Percentiles rank a stretch among this genome's conserved stretches.
Evolutionary conservation across 1,140 invertebrate species (phyloP).

Genomic region (Tetramorium alpestre): DNA sequence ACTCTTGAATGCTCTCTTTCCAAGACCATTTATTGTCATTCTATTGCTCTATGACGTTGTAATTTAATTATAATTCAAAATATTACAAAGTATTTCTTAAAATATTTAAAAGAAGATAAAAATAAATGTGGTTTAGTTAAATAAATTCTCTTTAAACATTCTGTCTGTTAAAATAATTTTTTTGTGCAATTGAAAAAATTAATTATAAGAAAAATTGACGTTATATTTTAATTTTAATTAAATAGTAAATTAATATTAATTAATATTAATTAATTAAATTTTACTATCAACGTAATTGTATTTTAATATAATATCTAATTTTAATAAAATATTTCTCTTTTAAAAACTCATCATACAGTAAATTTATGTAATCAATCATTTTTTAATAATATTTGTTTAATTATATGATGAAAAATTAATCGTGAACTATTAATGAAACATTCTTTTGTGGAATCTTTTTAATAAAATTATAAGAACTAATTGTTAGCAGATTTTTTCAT

Average conservation of each 20-base stretch:
- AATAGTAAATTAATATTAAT: background rate
- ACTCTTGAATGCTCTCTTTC: background rate
- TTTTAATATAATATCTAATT: background rate
- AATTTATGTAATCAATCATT: background rate
- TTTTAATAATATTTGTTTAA: background rate
- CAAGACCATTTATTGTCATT: background rate
- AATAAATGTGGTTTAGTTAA: background rate
- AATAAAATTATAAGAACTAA: constrained; percentile 9
- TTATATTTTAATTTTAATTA: background rate
- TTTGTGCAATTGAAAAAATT: background rate
- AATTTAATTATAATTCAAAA: background rate
- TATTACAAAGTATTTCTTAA: background rate
- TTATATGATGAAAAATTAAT: background rate
- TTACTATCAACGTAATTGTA: no score
- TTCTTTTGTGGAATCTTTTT: background rate
- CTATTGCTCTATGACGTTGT: background rate
- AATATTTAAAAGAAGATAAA: background rate
- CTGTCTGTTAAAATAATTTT: background rate
- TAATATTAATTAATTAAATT: no score
- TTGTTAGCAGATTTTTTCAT: constrained; percentile 18
- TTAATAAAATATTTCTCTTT: background rate
- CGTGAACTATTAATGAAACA: background rate
- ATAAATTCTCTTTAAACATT: background rate
- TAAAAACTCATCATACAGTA: background rate
- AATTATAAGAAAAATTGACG: background rate